Evolutionary conservation across 2,888 invertebrate species (phyloP), one percentile per base, ranked within the genome.

Genomic region (Mimas tiliae): DNA sequence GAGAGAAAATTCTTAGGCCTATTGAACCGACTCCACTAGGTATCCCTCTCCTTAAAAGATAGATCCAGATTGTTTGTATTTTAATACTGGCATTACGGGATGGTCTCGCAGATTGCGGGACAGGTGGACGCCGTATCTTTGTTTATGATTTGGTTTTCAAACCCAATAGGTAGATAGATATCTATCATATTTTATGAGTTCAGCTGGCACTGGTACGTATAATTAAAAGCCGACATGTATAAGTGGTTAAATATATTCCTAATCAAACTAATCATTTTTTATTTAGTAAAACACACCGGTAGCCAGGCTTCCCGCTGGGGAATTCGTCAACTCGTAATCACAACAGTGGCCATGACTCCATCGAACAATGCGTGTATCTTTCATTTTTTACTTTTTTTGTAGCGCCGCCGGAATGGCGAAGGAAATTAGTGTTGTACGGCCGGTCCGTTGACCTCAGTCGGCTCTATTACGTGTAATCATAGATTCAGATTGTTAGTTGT

Each of bases 351-450:
- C 81, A 71, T 82, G 79, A 80, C 78, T 78, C 65, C 63, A 68
- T 70, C 75, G 69, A 74, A 78, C 80, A 79, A 78, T 78, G 79
- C 72, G 74, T 74, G 75, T 71, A 73, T 69, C 70, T 71, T 77
- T 77, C 67, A 76, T 76, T 74, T 77, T 76, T 70, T 67, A 67
- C 45, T 74, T 74, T 83, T 85, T 79, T 70, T 73, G 69, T 53
- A 68, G 75, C 73, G 74, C 68, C 74, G 74, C 76, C n/a, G n/a
- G n/a, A 77, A 76, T 77, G 72, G 69, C 70, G 70, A 71, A 74
- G 78, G 75, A 83, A 84, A 86, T 84, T 80, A 83, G 69, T 72
- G 69, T 58, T 58, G 58, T 11, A 52, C 19, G 45, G 69, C 63
- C 52, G 38, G 74, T 65, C 58, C 73, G 68, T 73, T 70, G 73